These are phyloP conservation scores for Nomada hirtipes DNA, from an alignment of 2,888 invertebrate genomes.

Conservation along the genomic window DNA sequence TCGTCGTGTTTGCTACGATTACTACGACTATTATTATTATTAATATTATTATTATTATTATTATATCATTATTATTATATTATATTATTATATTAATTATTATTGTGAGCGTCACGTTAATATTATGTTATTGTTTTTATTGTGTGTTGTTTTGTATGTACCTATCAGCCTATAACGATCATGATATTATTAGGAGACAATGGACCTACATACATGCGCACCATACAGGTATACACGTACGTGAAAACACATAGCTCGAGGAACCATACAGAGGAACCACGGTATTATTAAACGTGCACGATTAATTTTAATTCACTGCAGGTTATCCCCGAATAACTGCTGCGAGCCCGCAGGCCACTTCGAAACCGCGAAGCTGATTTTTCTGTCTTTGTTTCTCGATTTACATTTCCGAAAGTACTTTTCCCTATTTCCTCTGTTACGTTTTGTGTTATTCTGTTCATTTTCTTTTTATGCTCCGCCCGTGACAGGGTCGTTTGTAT, in stretches of 20 bases:
- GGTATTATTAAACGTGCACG: conserved; percentile 8
- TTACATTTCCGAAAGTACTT: neutral
- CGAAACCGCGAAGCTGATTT: neutral
- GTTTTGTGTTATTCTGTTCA: neutral
- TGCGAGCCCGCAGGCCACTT: neutral
- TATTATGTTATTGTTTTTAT: conserved; percentile 85
- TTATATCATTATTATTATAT: conserved; percentile 74
- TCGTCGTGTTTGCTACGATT: conserved; percentile 81
- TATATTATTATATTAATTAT: conserved; percentile 83
- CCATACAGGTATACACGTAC: conserved; percentile 7
- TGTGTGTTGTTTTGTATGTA: conserved; percentile 86
- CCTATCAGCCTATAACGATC: conserved; percentile 79
- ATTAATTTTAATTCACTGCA: neutral
- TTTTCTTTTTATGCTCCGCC: neutral
- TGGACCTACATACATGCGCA: conserved; percentile 23
- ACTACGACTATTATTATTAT: conserved; percentile 68
- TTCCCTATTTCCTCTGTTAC: conserved; percentile 22
- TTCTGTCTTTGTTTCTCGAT: neutral
- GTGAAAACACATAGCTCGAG: conserved; percentile 15
- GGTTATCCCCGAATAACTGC: neutral
- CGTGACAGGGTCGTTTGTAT: neutral
- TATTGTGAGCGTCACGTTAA: conserved; percentile 84
- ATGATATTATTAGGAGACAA: conserved; percentile 69
- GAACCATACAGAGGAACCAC: conserved; percentile 31
- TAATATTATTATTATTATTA: conserved; percentile 71